Conservation (phyloP, 2,113 vertebrate genomes). For the Indri indri region DNA sequence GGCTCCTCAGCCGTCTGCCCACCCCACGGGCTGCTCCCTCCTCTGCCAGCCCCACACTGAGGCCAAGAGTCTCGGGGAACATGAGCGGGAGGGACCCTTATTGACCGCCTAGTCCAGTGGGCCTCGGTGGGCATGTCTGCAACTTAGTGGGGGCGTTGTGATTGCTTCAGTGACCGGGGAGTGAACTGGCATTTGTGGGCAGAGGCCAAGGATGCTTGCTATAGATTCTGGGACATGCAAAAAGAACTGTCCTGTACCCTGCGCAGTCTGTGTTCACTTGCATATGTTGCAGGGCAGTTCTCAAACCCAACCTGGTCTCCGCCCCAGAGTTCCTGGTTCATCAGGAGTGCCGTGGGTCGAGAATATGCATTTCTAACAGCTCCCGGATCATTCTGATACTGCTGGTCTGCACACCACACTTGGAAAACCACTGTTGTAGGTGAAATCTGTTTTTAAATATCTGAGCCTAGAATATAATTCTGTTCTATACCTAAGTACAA, state of each 20-base stretch:
- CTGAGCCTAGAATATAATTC: neutral
- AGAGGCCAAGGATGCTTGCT: neutral
- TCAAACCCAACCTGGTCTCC: neutral
- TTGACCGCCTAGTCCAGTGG: neutral
- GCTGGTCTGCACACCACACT: neutral
- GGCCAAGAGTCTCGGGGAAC: neutral
- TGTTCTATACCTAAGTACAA: neutral
- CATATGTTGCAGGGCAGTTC: neutral
- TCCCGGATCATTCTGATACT: neutral
- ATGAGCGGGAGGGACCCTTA: neutral
- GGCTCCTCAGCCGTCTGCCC: neutral
- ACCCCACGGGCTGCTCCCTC: neutral
- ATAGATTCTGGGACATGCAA: neutral
- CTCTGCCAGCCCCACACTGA: neutral
- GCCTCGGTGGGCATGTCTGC: neutral
- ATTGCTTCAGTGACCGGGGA: neutral
- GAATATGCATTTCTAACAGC: neutral
- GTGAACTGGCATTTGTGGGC: too few relatives aligned
- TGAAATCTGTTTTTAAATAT: neutral
- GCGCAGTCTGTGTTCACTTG: fast-evolving
- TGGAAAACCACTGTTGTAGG: neutral
- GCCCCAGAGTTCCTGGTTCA: neutral
- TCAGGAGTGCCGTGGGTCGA: neutral
- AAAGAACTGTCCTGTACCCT: neutral
- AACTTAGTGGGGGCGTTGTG: too few relatives aligned